A percentile compares a stretch with the other conserved stretches of the same genome.
phyloP scores from a whole-genome alignment of 2,888 invertebrate genomes.

The Leptopilina syphax region DNA sequence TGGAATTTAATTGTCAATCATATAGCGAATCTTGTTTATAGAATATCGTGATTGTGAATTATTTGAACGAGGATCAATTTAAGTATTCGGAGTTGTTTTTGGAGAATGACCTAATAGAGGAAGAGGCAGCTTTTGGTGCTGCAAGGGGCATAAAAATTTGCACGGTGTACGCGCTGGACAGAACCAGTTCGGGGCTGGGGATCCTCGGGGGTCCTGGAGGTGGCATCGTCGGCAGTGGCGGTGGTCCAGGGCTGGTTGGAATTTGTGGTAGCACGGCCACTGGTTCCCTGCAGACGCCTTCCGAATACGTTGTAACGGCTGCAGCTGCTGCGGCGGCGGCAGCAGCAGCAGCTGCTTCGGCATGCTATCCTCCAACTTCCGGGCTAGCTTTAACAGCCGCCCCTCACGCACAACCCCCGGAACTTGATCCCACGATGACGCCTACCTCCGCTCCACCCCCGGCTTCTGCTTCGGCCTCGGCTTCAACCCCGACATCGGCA shows the following conservation, averaged over 20 bases:
- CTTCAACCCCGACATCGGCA: conserved; percentile 69
- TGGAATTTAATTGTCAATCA: not conserved
- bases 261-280: conserved; percentile 71
- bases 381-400: conserved; percentile 74
- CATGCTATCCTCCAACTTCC: conserved; percentile 68
- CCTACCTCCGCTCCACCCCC: conserved; percentile 72
- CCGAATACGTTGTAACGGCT: conserved; percentile 68
- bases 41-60: not conserved
- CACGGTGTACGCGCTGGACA: conserved; percentile 76
- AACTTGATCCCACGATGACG: conserved; percentile 66
- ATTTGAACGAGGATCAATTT: not conserved
- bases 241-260: conserved; percentile 68
- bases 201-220: conserved; percentile 70
- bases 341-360: conserved; percentile 48
- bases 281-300: conserved; percentile 65
- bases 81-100: conserved; percentile 14
- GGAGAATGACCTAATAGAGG: conserved; percentile 75
- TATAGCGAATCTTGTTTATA: not conserved
- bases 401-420: conserved; percentile 66
- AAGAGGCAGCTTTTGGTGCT: conserved; percentile 65
- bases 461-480: conserved; percentile 72
- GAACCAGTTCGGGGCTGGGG: conserved; percentile 74
- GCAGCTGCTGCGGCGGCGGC: conserved; percentile 48
- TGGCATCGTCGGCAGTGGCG: conserved; percentile 60
- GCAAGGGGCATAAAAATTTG: conserved; percentile 70